Conservation (phyloP, 2,113 vertebrate genomes). For the Eptesicus fuscus region DNA sequence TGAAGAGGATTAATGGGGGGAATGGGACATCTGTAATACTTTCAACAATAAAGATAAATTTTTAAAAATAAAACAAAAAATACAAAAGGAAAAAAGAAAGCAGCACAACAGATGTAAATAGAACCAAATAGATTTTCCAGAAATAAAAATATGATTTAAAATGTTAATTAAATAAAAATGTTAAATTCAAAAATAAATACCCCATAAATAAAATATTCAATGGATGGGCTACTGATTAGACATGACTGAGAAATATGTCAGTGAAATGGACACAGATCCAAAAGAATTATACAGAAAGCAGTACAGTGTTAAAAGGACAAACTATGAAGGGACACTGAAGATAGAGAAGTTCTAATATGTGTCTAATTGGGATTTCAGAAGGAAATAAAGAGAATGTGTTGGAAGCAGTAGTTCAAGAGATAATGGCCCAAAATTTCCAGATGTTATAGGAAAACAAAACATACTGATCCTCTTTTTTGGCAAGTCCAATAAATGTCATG, state of each 20-base stretch:
- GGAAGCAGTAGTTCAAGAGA: not conserved
- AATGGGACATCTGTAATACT: too few species aligned
- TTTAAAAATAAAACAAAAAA: too few species aligned
- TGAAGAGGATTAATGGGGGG: too few species aligned
- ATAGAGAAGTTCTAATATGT: not conserved
- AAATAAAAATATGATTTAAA: not conserved
- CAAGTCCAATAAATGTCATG: not conserved
- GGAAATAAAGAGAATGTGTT: not conserved
- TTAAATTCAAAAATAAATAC: not conserved
- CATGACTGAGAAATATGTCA: not conserved
- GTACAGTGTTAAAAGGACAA: not conserved
- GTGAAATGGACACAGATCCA: not conserved
- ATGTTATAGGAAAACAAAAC: not conserved
- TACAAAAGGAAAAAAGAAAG: not conserved
- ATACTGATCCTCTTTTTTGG: not conserved
- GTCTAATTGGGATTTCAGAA: not conserved
- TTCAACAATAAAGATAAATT: too few species aligned
- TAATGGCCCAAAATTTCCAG: not conserved
- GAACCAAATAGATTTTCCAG: not conserved
- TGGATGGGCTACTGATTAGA: not conserved
- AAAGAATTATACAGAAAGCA: not conserved
- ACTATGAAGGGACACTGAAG: not conserved
- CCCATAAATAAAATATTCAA: slow-evolving; percentile 8
- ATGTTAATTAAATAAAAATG: not conserved
- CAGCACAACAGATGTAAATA: not conserved